Evolutionary conservation across 2,113 vertebrate genomes (phyloP).

Genomic region (Psilopsiagon aymara): DNA sequence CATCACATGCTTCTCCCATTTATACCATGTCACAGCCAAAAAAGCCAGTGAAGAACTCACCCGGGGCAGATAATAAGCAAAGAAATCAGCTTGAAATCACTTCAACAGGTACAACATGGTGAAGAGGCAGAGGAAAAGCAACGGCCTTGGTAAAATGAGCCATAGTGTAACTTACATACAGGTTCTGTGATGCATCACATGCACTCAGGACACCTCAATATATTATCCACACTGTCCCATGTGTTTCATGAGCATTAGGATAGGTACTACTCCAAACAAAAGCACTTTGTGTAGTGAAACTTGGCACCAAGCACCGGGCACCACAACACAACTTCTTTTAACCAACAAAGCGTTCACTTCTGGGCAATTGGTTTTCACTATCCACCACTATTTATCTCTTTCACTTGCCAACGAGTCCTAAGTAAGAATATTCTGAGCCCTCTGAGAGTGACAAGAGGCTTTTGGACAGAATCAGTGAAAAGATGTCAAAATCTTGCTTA

Average conservation of each 20-base stretch:
- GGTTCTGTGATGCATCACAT: background rate
- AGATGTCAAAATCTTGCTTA: background rate
- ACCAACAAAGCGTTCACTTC: background rate
- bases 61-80: background rate
- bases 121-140: background rate
- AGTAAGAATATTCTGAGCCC: background rate
- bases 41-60: background rate
- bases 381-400: background rate
- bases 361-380: background rate
- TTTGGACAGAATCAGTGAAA: background rate
- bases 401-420: background rate
- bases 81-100: background rate
- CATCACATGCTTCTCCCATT: background rate
- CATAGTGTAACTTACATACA: background rate
- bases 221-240: background rate
- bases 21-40: background rate
- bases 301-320: background rate
- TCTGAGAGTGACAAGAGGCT: background rate
- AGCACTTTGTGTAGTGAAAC: background rate
- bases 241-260: background rate
- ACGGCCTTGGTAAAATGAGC: background rate
- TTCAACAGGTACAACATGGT: background rate
- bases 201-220: background rate
- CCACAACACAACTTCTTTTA: background rate
- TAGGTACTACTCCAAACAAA: background rate